Evolutionary conservation across 2,888 invertebrate species (phyloP).

Genomic region (Nephrotoma guestfalica): DNA sequence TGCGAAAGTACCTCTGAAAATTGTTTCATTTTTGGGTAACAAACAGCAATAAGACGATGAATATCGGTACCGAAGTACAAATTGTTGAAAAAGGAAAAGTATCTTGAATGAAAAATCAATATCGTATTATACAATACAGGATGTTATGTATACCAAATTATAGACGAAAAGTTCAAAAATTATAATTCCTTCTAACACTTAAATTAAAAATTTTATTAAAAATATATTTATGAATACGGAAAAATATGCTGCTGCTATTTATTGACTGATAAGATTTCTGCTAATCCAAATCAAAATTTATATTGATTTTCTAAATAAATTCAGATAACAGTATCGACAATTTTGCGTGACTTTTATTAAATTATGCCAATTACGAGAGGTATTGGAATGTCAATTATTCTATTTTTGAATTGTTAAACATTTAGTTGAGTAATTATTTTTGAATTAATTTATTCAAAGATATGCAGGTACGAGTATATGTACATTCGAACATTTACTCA

Average conservation of each 20-base stretch:
- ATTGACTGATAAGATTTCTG: not conserved
- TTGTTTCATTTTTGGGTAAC: too few species aligned
- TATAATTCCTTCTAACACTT: too few species aligned
- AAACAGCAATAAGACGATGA: too few species aligned
- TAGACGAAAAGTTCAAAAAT: not conserved
- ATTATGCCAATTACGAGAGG: not conserved
- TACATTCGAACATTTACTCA: too few species aligned
- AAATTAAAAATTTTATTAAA: too few species aligned
- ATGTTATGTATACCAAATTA: too few species aligned
- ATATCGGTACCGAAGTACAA: not conserved
- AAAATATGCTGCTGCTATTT: not conserved
- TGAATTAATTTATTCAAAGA: too few species aligned
- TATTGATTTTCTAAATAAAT: not conserved
- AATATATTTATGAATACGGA: too few species aligned
- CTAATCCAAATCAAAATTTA: not conserved
- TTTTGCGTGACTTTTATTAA: not conserved
- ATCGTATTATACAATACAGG: not conserved
- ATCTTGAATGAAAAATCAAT: not conserved
- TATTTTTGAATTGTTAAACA: not conserved
- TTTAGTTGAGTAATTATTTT: too few species aligned
- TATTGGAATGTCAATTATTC: not conserved
- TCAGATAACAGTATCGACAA: not conserved
- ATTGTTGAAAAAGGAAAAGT: not conserved
- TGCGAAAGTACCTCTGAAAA: not conserved
- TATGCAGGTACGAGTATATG: too few species aligned